Evolutionary conservation across 1,140 invertebrate species (phyloP).

Genomic region (Oreohelix idahoensis): DNA sequence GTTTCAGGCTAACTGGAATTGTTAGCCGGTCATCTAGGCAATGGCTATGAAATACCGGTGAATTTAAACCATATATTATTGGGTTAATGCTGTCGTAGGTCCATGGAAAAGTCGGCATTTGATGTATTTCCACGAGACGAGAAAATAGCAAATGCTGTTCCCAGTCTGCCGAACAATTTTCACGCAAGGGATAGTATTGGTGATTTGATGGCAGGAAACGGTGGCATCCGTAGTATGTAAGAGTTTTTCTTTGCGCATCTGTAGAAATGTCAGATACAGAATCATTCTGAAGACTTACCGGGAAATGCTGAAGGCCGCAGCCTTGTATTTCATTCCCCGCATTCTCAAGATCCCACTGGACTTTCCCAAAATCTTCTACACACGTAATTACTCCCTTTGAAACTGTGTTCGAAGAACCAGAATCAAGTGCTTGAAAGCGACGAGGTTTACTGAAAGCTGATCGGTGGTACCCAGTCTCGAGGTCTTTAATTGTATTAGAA

Average conservation of each 20-base stretch:
- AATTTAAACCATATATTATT: neutral
- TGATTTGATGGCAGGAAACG: neutral
- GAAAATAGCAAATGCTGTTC: neutral
- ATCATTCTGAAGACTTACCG: neutral
- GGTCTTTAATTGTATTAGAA: neutral
- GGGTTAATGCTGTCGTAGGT: neutral
- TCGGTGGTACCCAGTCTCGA: neutral
- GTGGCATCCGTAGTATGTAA: neutral
- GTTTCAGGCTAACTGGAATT: neutral
- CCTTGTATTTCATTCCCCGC: neutral
- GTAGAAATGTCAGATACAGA: neutral
- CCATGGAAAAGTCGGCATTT: neutral
- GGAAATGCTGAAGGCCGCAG: neutral
- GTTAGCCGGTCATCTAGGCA: neutral
- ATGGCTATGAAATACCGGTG: neutral
- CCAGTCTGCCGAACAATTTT: neutral
- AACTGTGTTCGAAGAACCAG: neutral
- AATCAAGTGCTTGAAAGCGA: neutral
- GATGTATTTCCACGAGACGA: neutral
- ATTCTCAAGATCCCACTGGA: neutral
- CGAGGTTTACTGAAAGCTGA: neutral
- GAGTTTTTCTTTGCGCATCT: neutral
- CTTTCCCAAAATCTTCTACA: neutral
- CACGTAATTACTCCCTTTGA: neutral
- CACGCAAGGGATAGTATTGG: neutral